Evolutionary conservation across 2,888 invertebrate genomes (phyloP), one percentile per base, ranked within the genome.

Genomic region (Apomyelois bistriatella): DNA sequence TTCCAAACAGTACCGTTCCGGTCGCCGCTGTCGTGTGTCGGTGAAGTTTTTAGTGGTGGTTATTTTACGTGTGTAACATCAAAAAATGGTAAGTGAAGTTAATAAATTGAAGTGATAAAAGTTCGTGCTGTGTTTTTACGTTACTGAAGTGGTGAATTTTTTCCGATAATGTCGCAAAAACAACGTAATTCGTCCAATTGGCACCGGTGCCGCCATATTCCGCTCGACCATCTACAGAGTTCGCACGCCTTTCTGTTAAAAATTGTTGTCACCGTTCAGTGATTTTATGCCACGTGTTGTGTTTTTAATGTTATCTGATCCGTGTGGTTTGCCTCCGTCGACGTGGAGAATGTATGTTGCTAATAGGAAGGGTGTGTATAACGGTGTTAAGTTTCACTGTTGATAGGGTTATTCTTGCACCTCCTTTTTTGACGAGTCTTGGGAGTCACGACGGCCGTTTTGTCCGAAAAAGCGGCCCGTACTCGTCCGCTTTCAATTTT

Each of bases 161-260:
- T 47, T 55, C 65, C 58, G 55, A 48, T 61, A 68, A 78, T 68
- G 58, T 56, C 69, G 77, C 75, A 85, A 73, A 74, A 82, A 64
- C 76, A 84, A 67, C 64, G 65, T 61, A 78, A 74, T 65, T 65
- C 53, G 65, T 69, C 71, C 67, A 74, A 72, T 65, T 77, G 74
- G 73, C 73, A 82, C 90, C 90, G 90, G 90, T 85, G 89, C 89
- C 87, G 88, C 88, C 90, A 90, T 90, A 89, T 88, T 90, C 87
- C 76, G 88, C 88, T 85, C 84, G 80, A 81, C 80, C 79, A 77
- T 78, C 72, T 72, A 72, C 65, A 58, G 76, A 85, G 85, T 86
- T 88, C 76, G 89, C 89, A 90, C 84, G 85, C 86, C 82, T 88
- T 85, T 88, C 86, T 74, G 62, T 78, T 72, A 79, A 85, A 76